Conservation (phyloP, 92 coral and sea anemone species). For the Nematostella vectensis region DNA sequence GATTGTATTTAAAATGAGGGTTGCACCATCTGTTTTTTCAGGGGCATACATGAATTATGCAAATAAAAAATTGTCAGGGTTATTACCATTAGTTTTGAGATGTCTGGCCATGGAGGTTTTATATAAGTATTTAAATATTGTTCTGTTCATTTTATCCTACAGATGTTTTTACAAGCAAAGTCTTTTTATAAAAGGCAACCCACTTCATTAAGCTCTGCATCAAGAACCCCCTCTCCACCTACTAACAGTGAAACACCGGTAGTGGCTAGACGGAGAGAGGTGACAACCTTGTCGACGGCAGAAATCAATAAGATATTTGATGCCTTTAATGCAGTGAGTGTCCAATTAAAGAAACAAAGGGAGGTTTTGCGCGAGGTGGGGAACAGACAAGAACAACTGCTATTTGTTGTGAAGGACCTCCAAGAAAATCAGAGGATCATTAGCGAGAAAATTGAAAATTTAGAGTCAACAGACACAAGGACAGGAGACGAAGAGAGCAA, state of each 20-base stretch:
- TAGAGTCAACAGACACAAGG: background rate
- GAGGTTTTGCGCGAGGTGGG: background rate
- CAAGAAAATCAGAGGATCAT: background rate
- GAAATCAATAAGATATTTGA: background rate
- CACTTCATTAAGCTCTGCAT: background rate
- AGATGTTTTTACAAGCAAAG: background rate
- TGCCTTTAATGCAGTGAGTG: background rate
- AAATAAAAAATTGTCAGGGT: background rate
- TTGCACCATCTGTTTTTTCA: background rate
- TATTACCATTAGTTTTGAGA: background rate
- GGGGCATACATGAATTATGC: background rate
- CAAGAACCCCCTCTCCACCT: background rate
- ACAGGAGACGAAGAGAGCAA: background rate
- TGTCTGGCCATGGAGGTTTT: no score
- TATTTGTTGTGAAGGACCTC: background rate
- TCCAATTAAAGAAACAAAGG: background rate
- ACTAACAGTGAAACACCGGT: background rate
- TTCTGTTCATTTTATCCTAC: background rate
- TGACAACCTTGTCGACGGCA: background rate
- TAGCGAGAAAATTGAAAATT: background rate
- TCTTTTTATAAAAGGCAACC: background rate
- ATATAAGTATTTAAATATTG: no score
- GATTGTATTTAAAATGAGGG: background rate
- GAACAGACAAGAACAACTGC: background rate
- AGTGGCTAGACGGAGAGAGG: slow-evolving; percentile 1